Conservation (phyloP, 2,888 invertebrate species). For the Chrysina gloriosa region DNA sequence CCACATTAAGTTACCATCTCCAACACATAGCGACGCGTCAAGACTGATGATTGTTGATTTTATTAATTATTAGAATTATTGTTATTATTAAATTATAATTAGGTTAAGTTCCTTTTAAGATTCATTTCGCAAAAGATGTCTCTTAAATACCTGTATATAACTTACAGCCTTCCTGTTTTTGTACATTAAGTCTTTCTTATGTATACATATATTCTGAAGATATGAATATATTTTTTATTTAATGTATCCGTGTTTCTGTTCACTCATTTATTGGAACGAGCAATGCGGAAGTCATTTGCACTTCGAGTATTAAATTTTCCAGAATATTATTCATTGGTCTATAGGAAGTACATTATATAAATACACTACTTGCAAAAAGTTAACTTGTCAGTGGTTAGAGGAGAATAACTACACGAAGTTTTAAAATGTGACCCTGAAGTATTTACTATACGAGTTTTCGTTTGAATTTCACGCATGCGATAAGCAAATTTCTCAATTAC, state of each 20-base stretch:
- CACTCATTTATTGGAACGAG: background rate
- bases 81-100: constrained; percentile 65
- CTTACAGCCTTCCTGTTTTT: constrained; percentile 38
- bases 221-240: constrained; percentile 49
- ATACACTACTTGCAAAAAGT: background rate
- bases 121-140: constrained; percentile 45
- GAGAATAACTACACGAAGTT: background rate
- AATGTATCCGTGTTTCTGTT: constrained; percentile 23
- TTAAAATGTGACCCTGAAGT: background rate
- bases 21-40: constrained; percentile 62
- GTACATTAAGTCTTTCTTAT: constrained; percentile 44
- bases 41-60: constrained; percentile 66
- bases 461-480: background rate
- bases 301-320: constrained; percentile 14
- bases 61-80: constrained; percentile 60
- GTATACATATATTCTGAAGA: constrained; percentile 44
- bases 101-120: constrained; percentile 62
- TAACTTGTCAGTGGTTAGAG: background rate
- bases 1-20: constrained; percentile 65
- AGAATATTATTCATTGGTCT: constrained; percentile 13
- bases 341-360: background rate
- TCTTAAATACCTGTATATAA: constrained; percentile 51
- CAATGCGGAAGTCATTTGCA: constrained; percentile 11
- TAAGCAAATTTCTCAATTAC: background rate
- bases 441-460: background rate